A percentile compares a stretch with the other conserved stretches of the same genome.
Evolutionary conservation across 2,113 vertebrate genomes (phyloP).

Genomic region (Ictalurus punctatus): DNA sequence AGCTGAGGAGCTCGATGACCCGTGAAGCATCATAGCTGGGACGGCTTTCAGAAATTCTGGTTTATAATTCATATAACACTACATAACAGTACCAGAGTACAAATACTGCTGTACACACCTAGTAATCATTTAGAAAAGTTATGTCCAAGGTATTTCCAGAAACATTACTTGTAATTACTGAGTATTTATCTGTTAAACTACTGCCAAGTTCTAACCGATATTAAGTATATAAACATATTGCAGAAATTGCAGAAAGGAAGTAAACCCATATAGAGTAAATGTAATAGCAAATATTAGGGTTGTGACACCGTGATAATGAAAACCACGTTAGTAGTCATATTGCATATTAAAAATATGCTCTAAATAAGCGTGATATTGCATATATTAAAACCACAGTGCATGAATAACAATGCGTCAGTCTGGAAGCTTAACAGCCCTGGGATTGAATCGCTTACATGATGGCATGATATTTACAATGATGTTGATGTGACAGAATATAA

Average conservation of each 20-base stretch:
- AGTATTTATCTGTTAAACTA: background rate
- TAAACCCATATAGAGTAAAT: background rate
- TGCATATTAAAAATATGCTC: background rate
- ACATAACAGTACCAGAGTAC: background rate
- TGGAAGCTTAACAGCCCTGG: background rate
- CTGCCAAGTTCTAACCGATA: background rate
- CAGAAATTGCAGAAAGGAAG: background rate
- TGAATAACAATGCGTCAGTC: background rate
- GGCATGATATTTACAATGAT: background rate
- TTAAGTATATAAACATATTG: background rate
- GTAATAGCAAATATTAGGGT: background rate
- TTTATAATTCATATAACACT: background rate
- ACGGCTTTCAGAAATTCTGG: background rate
- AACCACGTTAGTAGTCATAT: background rate
- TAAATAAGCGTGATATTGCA: background rate
- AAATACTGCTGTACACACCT: background rate
- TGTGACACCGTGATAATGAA: background rate
- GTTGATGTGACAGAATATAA: slow-evolving; percentile 4
- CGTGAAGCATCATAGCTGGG: background rate
- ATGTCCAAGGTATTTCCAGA: background rate
- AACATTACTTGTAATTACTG: background rate
- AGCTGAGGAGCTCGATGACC: background rate
- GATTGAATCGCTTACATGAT: background rate
- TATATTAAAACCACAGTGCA: background rate
- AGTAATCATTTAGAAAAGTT: background rate